Evolutionary conservation across 2,113 vertebrate species (phyloP), one percentile per base, ranked within the genome.

Genomic region (Pagrus major): DNA sequence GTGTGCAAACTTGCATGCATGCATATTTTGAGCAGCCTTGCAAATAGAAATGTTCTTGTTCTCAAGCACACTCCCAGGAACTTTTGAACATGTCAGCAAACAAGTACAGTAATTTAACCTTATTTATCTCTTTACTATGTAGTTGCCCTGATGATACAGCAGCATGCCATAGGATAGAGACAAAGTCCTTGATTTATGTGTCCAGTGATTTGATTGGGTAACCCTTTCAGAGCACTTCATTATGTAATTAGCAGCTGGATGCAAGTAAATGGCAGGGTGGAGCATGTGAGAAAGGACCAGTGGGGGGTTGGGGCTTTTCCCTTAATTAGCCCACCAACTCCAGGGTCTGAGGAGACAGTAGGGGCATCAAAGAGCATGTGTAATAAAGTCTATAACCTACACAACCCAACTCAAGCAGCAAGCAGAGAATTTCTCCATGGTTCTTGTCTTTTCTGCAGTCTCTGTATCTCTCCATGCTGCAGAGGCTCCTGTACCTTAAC

Each of bases 181-280:
- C 60, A 47, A 71, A 66, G 72, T 42, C 61, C 81, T 78, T 94
- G 92, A 94, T 94, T 93, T 92, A 92, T 92, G 83, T 86, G 63
- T 82, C 64, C 80, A 60, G 15, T 79, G 84, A 90, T 91, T 89
- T 80, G 82, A 89, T 88, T 88, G 80, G 72, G 78, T 89, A 89
- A 89, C 88, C 91, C 90, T 87, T 89, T 89, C 83, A 89, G 81
- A 63, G 89, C 86, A 88, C 87, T 92, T 81, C 71, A 89, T 92
- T 93, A n/a, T n/a, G n/a, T n/a, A 93, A 94, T 93, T 91, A 93
- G 83, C 84, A 68, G 69, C 83, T 81, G 83, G 64, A 78, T 85
- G 67, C 64, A 85, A 89, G 82, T 88, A 83, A 90, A 89, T 87
- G 85, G 67, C 49, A 33, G 78, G 86, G 81, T 23, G 72, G 80